Evolutionary conservation across 1,140 invertebrate species (phyloP).

Genomic region (Microplitis demolitor): DNA sequence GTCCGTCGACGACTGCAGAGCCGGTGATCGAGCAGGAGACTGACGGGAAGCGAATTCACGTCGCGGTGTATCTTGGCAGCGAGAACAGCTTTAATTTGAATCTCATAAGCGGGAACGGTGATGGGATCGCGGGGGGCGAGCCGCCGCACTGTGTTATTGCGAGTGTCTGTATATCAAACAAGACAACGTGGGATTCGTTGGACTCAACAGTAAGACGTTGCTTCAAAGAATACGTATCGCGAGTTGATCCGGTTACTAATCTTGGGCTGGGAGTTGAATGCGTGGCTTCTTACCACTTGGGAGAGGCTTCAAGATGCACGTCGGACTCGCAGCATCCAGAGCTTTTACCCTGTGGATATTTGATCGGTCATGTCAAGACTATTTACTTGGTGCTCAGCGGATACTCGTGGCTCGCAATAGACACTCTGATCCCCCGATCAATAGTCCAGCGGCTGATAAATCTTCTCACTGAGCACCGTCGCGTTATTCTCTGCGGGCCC

Average conservation of each 20-base stretch:
- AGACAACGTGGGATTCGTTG: constrained; percentile 93
- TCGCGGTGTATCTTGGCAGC: constrained; percentile 82
- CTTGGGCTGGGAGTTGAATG: constrained; percentile 88
- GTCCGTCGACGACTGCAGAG: constrained; percentile 63
- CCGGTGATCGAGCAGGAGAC: constrained; percentile 68
- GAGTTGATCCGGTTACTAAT: constrained; percentile 90
- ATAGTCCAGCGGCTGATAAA: constrained; percentile 85
- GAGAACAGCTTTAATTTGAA: constrained; percentile 75
- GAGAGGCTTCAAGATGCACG: constrained; percentile 72
- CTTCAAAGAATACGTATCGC: constrained; percentile 93
- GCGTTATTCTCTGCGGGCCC: constrained; percentile 94
- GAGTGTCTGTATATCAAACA: constrained; percentile 85
- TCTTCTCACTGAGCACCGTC: constrained; percentile 85
- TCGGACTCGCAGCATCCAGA: constrained; percentile 76
- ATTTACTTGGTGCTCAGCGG: constrained; percentile 84
- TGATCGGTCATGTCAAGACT: constrained; percentile 83
- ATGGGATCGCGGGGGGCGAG: constrained; percentile 62
- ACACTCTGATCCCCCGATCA: constrained; percentile 94
- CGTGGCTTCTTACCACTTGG: constrained; percentile 90
- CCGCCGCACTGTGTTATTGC: constrained; percentile 77
- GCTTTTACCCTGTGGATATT: constrained; percentile 89
- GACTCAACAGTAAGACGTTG: constrained; percentile 88
- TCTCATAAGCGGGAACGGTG: constrained; percentile 41
- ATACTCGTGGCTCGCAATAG: constrained; percentile 92
- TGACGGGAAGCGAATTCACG: constrained; percentile 85